A percentile compares a stretch with the other conserved stretches of the same genome.
phyloP scores from a whole-genome alignment of 1,140 invertebrate species.

The Oedothorax gibbosus region DNA sequence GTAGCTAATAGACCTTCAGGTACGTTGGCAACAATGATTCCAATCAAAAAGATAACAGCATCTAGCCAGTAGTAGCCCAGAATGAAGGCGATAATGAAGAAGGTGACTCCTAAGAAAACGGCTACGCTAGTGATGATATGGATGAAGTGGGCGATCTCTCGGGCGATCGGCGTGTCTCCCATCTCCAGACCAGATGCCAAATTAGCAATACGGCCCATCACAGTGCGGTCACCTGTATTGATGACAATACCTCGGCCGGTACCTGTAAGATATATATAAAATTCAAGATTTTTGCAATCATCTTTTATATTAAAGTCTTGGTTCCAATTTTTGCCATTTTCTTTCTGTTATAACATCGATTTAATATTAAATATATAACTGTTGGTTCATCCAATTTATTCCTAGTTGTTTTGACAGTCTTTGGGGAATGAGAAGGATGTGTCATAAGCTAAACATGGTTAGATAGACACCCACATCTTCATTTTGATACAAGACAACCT shows the following conservation, averaged over 20 bases:
- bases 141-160: constrained; percentile 72
- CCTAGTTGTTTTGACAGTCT: too few species aligned
- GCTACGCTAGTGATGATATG: constrained; percentile 71
- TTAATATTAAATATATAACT: too few species aligned
- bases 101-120: constrained; percentile 70
- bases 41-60: constrained; percentile 98
- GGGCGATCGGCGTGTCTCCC: constrained; percentile 71
- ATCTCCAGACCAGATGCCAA: constrained; percentile 95
- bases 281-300: too few species aligned
- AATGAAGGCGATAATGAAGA: constrained; percentile 69
- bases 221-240: constrained; percentile 96
- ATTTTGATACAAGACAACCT: too few species aligned
- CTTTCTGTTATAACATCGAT: too few species aligned
- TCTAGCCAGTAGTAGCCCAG: constrained; percentile 83
- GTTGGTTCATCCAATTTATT: too few species aligned
- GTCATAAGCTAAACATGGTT: too few species aligned
- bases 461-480: too few species aligned
- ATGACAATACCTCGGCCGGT: constrained; percentile 96
- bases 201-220: constrained; percentile 98
- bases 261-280: constrained; percentile 69
- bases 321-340: too few species aligned
- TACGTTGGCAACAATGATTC: constrained; percentile 98
- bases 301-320: too few species aligned
- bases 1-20: constrained; percentile 98
- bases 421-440: too few species aligned